phyloP scores from a whole-genome alignment of 2,113 vertebrate species.

The Prietella phreatophila region DNA sequence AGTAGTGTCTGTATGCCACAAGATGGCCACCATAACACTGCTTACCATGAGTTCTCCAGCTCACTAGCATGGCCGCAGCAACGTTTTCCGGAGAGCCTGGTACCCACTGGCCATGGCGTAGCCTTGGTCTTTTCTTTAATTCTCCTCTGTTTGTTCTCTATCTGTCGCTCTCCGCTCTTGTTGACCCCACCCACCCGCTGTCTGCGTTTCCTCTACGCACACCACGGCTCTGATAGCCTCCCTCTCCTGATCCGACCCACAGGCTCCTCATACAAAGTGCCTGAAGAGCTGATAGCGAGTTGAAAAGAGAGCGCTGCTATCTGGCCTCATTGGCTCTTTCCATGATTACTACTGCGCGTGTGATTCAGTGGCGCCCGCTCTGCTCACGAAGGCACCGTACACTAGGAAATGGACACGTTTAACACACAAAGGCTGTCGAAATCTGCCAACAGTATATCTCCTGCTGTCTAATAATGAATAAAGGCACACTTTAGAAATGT shows the following conservation, averaged over 20 bases:
- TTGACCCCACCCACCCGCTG: neutral
- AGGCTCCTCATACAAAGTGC: constrained; percentile 50
- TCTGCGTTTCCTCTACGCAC: constrained; percentile 36
- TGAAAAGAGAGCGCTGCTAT: constrained; percentile 11
- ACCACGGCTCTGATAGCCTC: constrained; percentile 17
- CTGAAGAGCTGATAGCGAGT: constrained; percentile 23
- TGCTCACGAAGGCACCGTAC: neutral
- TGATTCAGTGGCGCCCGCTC: neutral
- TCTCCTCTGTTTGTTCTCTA: neutral
- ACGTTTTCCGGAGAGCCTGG: neutral
- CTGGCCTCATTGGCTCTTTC: neutral
- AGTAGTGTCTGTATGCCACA: neutral
- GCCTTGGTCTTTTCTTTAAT: neutral
- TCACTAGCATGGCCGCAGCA: neutral
- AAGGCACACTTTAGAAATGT: neutral
- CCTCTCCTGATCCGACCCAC: constrained; percentile 25
- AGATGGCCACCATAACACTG: neutral
- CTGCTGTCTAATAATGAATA: neutral
- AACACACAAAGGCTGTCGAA: neutral
- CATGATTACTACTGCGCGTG: neutral
- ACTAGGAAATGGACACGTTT: too few species aligned
- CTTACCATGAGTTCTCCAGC: neutral
- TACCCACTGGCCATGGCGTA: neutral
- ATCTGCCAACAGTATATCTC: neutral
- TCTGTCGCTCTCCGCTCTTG: neutral